Evolutionary conservation across 2,113 vertebrate genomes (phyloP), one percentile per base, ranked within the genome.

Genomic region (Bostrychus sinensis): DNA sequence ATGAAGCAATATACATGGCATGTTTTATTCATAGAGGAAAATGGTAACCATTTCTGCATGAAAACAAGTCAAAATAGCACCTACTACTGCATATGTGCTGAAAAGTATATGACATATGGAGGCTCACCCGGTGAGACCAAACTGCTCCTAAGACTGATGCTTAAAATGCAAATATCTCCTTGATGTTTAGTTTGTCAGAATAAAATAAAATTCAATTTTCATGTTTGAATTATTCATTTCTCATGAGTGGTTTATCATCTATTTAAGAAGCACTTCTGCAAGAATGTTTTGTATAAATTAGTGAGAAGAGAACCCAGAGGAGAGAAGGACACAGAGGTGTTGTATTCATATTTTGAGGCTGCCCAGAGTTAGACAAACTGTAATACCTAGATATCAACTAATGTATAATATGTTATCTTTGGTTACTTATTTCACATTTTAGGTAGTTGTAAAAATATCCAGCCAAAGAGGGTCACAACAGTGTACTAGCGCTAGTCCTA

Each of bases 201-300:
- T 48, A 46, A 46, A 23, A 46, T 25, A 25, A 45, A 48, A 12
- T 5, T 25, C 25, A 14, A 48, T 70, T 60, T 70, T 71, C 19
- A 57, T 60, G 46, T 58, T 16, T 85, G 68, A 79, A 90, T 83
- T 82, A 86, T 83, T 87, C 72, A 85, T 84, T 19, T 7, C 9
- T 65, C 36, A 5, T 62, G 72, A 71, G 66, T 59, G 64, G 61
- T 50, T 57, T 56, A 77, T 59, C 23, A 19, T 54, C 30, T 26
- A 66, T 76, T 68, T 66, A 55, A 64, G 28, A 16, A 64, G 20
- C 17, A 30, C 66, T 54, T 37, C 5, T 23, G 45, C 41, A n/a
- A n/a, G 58, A 59, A 19, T 60, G 36, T 0, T 4, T 48, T 43
- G 17, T 60, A 41, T 70, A 62, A 26, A 56, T 62, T 66, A 42